phyloP scores from a whole-genome alignment of 2,113 vertebrate species.

The Sclerurus mexicanus region DNA sequence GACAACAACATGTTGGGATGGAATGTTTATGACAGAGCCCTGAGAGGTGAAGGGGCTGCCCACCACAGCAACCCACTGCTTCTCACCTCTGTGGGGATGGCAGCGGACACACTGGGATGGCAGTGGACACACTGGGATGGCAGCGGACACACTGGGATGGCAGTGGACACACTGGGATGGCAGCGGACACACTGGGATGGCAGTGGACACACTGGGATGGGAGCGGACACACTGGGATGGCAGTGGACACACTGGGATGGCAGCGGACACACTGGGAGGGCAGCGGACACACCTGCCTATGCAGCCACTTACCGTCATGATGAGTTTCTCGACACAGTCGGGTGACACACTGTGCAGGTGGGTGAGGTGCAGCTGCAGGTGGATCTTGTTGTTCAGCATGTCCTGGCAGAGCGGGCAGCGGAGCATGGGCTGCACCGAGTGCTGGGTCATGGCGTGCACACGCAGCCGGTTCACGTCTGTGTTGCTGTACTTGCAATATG shows the following conservation, averaged over 20 bases:
- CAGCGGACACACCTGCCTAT: neutral
- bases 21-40: neutral
- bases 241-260: neutral
- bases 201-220: neutral
- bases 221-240: neutral
- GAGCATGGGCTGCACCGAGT: constrained; percentile 96
- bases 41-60: neutral
- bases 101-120: too few species aligned
- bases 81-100: neutral
- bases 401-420: constrained; percentile 98
- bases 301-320: constrained; percentile 85
- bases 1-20: neutral
- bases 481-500: constrained; percentile 98
- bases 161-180: too few species aligned
- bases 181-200: neutral
- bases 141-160: too few species aligned
- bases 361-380: constrained; percentile 98
- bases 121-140: too few species aligned
- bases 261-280: neutral
- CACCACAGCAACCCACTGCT: neutral
- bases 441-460: constrained; percentile 98
- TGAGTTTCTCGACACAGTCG: constrained; percentile 97
- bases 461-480: constrained; percentile 92
- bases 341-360: constrained; percentile 98
- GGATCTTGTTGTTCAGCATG: constrained; percentile 99